These are phyloP conservation scores for Gasteruption jaculator DNA, from an alignment of 2,888 invertebrate species.

Conservation along the genomic window DNA sequence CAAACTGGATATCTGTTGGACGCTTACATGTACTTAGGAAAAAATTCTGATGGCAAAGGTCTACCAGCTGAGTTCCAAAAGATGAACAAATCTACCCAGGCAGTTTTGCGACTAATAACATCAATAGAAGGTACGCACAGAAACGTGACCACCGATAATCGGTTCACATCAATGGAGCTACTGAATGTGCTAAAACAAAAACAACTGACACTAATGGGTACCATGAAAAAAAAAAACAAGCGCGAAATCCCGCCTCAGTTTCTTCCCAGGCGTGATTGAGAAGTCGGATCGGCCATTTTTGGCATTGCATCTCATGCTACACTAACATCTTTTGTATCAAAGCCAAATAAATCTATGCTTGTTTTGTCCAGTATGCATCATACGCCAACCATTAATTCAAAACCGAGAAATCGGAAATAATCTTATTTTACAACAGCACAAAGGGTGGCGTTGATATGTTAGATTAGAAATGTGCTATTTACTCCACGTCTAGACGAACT, in stretches of 20 bases:
- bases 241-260: no score
- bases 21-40: slow-evolving; percentile 8
- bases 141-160: slow-evolving; percentile 12
- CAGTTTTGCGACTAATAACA: slow-evolving; percentile 2
- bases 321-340: slow-evolving; percentile 6
- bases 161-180: slow-evolving; percentile 3
- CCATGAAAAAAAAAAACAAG: slow-evolving; percentile 8
- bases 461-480: no score
- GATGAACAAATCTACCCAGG: background rate
- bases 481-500: no score
- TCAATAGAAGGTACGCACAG: background rate
- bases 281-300: no score
- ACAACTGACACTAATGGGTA: slow-evolving; percentile 9
- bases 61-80: background rate
- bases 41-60: no score
- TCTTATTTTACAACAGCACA: slow-evolving; percentile 7
- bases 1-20: slow-evolving; percentile 6
- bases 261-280: no score
- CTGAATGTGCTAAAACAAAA: slow-evolving; percentile 3
- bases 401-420: slow-evolving; percentile 8
- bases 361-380: slow-evolving; percentile 7
- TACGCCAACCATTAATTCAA: slow-evolving; percentile 1
- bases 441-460: slow-evolving; percentile 13
- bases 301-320: background rate
- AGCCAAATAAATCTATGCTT: slow-evolving; percentile 9